Percentiles rank a stretch among this genome's conserved stretches.
Conservation (phyloP, 1,140 invertebrate genomes). For the Nasonia longicornis region DNA sequence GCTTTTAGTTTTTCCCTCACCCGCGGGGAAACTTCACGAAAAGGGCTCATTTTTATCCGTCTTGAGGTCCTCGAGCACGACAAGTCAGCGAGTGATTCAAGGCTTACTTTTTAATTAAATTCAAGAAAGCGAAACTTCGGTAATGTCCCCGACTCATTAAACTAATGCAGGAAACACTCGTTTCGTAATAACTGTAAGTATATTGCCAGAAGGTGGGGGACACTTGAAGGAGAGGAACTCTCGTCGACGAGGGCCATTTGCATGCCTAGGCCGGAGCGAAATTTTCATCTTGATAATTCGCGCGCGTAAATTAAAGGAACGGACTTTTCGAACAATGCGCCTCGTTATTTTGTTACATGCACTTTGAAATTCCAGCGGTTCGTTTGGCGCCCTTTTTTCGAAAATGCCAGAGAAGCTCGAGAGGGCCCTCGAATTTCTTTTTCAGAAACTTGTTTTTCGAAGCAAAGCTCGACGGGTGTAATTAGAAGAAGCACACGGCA, state of each 20-base stretch:
- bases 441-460: background rate
- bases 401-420: too few relatives aligned
- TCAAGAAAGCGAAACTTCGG: background rate
- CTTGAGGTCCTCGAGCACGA: background rate
- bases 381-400: background rate
- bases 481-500: constrained; percentile 22
- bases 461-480: background rate
- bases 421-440: background rate
- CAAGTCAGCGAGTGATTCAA: background rate
- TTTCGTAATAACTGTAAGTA: background rate
- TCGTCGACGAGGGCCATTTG: background rate
- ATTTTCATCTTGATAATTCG: background rate
- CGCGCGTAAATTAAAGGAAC: background rate
- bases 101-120: constrained; percentile 1
- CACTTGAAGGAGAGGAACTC: background rate
- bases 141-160: background rate
- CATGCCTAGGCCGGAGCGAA: background rate
- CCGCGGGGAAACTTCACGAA: too few relatives aligned
- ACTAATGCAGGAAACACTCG: background rate
- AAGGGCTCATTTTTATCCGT: background rate
- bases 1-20: too few relatives aligned
- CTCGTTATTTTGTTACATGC: background rate
- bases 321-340: background rate
- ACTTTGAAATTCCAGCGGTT: background rate
- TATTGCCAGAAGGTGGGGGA: too few relatives aligned